Evolutionary conservation across 2,113 vertebrate genomes (phyloP).

Genomic region (Heterochromis multidens): DNA sequence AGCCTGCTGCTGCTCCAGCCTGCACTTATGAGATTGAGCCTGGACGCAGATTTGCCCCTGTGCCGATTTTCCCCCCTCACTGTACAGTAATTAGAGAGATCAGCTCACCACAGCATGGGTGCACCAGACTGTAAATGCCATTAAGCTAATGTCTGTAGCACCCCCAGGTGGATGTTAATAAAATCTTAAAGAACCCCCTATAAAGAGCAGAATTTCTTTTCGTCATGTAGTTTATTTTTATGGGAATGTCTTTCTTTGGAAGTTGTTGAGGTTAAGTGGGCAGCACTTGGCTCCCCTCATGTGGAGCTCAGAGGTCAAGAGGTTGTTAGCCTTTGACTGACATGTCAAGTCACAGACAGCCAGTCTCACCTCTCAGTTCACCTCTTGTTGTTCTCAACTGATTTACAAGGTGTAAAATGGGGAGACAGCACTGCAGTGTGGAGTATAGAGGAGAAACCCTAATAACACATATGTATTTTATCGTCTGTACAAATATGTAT

Average conservation of each 20-base stretch:
- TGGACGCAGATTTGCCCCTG: conserved; percentile 33
- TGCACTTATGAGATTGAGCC: conserved; percentile 59
- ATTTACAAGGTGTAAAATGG: conserved; percentile 11
- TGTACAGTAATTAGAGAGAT: conserved; percentile 42
- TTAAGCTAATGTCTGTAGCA: conserved; percentile 34
- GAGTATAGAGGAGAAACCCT: not conserved
- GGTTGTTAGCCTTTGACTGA: conserved; percentile 12
- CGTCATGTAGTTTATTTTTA: not conserved
- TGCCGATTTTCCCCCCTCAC: not conserved
- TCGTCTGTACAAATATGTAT: not conserved
- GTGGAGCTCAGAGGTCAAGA: conserved; percentile 16
- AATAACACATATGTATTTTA: not conserved
- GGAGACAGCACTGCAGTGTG: fast-evolving
- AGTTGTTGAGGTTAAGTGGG: not conserved
- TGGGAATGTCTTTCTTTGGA: not conserved
- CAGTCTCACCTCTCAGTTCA: conserved; percentile 2
- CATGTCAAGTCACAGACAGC: conserved; percentile 17
- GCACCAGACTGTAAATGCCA: not conserved
- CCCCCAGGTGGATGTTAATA: conserved; percentile 46
- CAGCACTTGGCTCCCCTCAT: not conserved
- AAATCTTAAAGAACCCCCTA: not conserved
- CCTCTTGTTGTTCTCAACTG: not conserved
- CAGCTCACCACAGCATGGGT: conserved; percentile 4
- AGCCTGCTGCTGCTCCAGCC: conserved; percentile 24
- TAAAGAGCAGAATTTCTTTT: not conserved